Conservation (phyloP, 2,797 vertebrate species). For the Paramormyrops hopkinsi region DNA sequence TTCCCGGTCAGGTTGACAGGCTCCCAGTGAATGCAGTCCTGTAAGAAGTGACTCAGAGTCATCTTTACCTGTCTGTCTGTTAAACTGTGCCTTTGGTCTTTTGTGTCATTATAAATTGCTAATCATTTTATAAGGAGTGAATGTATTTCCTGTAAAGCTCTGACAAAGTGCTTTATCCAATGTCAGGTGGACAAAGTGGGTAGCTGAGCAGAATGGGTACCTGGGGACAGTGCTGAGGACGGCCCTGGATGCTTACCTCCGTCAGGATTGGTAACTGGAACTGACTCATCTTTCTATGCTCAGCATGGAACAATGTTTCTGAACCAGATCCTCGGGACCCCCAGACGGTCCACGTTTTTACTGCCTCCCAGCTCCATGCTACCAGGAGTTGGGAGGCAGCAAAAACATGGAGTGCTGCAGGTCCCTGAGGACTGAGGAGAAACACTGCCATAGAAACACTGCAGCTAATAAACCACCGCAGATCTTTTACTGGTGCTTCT, state of each 20-base stretch:
- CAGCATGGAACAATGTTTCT: neutral
- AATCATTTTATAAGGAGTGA: neutral
- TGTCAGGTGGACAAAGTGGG: constrained; percentile 68
- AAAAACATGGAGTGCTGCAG: neutral
- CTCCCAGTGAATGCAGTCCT: constrained; percentile 57
- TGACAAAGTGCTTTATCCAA: neutral
- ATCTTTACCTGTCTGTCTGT: neutral
- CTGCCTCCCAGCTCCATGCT: neutral
- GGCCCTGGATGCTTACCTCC: constrained; percentile 62
- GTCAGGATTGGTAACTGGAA: constrained; percentile 54
- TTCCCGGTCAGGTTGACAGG: constrained; percentile 51
- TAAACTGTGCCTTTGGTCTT: neutral
- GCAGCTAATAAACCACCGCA: neutral
- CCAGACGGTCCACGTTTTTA: neutral
- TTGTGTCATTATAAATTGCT: neutral
- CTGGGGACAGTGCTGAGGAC: constrained; percentile 60
- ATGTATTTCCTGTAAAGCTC: neutral
- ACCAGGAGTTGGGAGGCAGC: neutral
- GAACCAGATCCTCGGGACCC: neutral
- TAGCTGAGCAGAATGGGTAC: constrained; percentile 67
- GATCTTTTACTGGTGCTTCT: neutral
- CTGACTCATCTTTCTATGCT: neutral
- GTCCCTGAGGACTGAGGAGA: neutral
- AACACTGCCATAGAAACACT: neutral
- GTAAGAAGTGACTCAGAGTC: constrained; percentile 45